Percentiles rank a stretch among this genome's conserved stretches.
Evolutionary conservation across 1,140 invertebrate genomes (phyloP).

Genomic region (Magallana gigas): DNA sequence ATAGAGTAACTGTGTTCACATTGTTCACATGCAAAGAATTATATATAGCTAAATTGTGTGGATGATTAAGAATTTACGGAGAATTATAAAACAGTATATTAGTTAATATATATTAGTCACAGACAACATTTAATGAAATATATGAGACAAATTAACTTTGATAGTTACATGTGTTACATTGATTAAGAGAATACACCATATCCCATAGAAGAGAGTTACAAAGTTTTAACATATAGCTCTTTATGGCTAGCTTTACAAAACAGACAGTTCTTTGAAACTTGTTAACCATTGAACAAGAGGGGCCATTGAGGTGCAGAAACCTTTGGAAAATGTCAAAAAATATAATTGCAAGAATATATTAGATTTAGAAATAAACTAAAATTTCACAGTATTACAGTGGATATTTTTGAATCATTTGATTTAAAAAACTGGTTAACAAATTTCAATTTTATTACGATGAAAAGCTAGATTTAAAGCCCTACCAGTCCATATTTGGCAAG

Average conservation of each 20-base stretch:
- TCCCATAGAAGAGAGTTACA: neutral
- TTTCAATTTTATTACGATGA: neutral
- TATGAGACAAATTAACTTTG: neutral
- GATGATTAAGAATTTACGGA: too few species aligned
- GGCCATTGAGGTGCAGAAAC: too few species aligned
- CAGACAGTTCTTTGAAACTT: neutral
- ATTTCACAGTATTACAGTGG: too few species aligned
- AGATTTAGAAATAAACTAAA: too few species aligned
- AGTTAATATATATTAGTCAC: constrained; percentile 18
- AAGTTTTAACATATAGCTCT: neutral
- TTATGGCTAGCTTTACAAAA: neutral
- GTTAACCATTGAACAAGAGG: neutral
- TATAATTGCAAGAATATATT: too few species aligned
- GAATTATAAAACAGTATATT: too few species aligned
- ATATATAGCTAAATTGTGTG: too few species aligned
- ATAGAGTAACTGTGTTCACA: too few species aligned
- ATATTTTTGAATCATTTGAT: neutral
- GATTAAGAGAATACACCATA: neutral
- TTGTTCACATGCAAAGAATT: too few species aligned
- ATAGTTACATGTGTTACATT: neutral
- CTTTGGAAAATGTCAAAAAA: too few species aligned
- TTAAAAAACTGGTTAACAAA: neutral
- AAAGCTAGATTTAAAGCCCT: constrained; percentile 47
- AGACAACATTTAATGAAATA: neutral
- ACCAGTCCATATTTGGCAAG: constrained; percentile 75